phyloP scores from a whole-genome alignment of 2,113 vertebrate species.

The Phocoena phocoena region DNA sequence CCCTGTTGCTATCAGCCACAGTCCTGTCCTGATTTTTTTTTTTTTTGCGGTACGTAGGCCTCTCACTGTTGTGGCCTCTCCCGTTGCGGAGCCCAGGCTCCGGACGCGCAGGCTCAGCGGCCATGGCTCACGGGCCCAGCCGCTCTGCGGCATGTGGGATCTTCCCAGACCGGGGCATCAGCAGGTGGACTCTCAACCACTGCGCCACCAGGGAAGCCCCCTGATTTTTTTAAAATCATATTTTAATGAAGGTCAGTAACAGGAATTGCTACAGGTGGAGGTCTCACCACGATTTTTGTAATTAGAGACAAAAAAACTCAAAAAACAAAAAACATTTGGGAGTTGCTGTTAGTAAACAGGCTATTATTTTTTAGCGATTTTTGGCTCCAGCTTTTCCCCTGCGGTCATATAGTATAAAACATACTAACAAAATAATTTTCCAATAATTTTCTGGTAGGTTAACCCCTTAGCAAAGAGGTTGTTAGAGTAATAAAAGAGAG shows the following conservation, averaged over 20 bases:
- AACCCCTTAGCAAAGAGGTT: background rate
- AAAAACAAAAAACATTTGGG: background rate
- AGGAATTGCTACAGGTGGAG: background rate
- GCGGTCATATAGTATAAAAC: background rate
- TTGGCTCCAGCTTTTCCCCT: background rate
- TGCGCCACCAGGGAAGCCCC: no score
- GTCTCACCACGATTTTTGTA: background rate
- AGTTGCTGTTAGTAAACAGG: background rate
- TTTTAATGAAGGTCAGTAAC: constrained; percentile 20
- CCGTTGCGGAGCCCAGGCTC: no score
- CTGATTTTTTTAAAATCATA: background rate
- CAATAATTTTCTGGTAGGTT: constrained; percentile 23
- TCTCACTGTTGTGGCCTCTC: background rate
- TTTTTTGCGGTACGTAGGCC: background rate
- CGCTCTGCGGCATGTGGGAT: no score
- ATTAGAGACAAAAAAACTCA: background rate
- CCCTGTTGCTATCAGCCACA: background rate
- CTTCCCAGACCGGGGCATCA: no score
- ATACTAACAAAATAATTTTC: constrained; percentile 55
- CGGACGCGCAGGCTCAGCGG: no score
- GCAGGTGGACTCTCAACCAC: no score
- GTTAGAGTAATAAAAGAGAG: background rate
- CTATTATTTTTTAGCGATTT: constrained; percentile 16
- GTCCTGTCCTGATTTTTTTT: background rate
- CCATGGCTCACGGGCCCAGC: no score